Base-by-base conservation (phyloP, 2,113 vertebrate species). In the Embiotoca jacksoni region DNA sequence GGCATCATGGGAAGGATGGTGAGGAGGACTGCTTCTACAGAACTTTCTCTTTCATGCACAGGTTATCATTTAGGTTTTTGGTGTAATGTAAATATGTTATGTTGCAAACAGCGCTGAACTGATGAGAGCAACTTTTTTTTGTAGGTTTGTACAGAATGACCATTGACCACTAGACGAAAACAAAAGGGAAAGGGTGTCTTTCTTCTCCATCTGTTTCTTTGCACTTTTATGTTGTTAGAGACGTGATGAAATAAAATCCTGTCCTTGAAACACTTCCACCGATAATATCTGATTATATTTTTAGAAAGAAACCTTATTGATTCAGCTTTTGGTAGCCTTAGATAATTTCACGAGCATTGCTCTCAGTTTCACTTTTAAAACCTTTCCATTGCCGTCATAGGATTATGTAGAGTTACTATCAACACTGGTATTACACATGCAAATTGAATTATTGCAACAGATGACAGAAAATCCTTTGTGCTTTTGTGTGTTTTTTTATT, bases 1-100 rank as follows among this genome's bases (percentile, higher is more conserved):
- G 98, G 98, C 74, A 96, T 99, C 89, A 99, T 99, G 98, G 97
- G 98, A 46, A 95, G 97, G 75, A 99, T 99, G 98, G 98, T 99
- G 92, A 96, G 96, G 14, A 50, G 96, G 14, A 50, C 23, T 14
- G 8, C 31, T 73, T 75, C 8, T 62, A 3, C 47, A 32, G 14
- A 50, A 31, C 37, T 7, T 14, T 1, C 1, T 41, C 6, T 35
- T 37, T 37, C 3, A 44, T 44, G 41, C 41, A 44, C 10, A 44
- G 41, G 10, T 33, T 39, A 32, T 54, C 23, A 23, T 58, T 5
- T 16, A 67, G 47, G 30, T 46, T 61, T 30, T 13, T 33, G 13
- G 6, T 59, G 6, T 49, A 35, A 0, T 60, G 33, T 13, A 32
- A 65, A 75, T 16, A 16, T 50, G n/a, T 3, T 65, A 59, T 44